Conservation (phyloP, 1,140 invertebrate genomes). For the Papilio dardanus region DNA sequence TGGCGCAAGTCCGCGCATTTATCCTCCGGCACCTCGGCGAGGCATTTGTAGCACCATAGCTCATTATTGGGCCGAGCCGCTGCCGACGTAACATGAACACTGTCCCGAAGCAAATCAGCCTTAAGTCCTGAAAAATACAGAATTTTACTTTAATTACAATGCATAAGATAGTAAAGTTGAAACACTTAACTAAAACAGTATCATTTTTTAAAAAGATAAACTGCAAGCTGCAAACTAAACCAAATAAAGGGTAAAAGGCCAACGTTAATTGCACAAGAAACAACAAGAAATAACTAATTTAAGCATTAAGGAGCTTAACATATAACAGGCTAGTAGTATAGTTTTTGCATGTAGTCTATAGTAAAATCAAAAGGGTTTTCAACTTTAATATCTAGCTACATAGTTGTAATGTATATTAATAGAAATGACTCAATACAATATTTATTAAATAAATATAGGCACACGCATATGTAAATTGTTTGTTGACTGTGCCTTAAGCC, state of each 20-base stretch:
- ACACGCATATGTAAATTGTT: conserved; percentile 2
- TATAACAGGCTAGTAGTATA: background rate
- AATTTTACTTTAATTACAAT: conserved; percentile 46
- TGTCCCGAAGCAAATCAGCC: conserved; percentile 80
- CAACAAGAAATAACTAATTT: background rate
- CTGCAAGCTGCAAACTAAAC: background rate
- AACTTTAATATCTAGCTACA: too few species aligned
- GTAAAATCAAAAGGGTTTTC: background rate
- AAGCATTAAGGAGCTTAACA: background rate
- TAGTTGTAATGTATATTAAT: background rate
- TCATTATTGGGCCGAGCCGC: conserved; percentile 89
- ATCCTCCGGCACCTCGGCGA: conserved; percentile 88
- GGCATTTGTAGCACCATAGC: conserved; percentile 91
- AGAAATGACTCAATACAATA: background rate
- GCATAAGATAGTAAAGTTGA: conserved; percentile 26
- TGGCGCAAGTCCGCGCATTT: conserved; percentile 85
- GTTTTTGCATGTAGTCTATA: background rate
- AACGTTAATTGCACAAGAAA: background rate
- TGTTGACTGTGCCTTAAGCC: background rate
- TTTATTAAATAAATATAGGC: background rate
- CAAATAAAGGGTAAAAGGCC: background rate
- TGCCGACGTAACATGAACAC: conserved; percentile 88
- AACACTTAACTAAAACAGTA: background rate
- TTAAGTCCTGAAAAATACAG: conserved; percentile 44
- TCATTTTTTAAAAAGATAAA: background rate